phyloP scores from a whole-genome alignment of 2,113 vertebrate genomes.

The Varanus salvator region DNA sequence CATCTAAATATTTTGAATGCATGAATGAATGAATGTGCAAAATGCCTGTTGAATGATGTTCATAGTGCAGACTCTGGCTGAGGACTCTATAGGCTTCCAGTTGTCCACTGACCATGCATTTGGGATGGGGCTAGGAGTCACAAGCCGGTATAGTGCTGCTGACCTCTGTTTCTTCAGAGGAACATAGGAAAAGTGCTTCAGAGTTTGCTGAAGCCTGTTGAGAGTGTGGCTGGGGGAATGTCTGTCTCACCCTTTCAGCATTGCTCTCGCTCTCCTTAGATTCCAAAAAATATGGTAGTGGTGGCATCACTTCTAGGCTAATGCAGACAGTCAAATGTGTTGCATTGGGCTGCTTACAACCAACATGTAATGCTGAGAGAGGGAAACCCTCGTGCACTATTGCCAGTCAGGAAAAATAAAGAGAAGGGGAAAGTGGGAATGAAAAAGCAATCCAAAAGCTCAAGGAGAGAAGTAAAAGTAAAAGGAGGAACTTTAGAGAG shows the following conservation, averaged over 20 bases:
- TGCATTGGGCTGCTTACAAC: not conserved
- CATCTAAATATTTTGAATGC: no score
- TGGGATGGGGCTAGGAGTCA: not conserved
- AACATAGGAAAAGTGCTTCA: not conserved
- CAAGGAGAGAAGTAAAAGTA: not conserved
- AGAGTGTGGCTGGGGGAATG: not conserved
- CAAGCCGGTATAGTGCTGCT: not conserved
- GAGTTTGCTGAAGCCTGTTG: no score
- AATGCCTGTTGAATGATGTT: not conserved
- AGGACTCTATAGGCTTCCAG: not conserved
- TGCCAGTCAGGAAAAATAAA: not conserved
- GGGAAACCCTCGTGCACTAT: not conserved
- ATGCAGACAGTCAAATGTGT: not conserved
- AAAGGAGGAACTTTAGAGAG: not conserved
- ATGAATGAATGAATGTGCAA: no score
- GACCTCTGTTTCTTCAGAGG: not conserved
- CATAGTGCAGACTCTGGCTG: not conserved
- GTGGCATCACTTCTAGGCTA: not conserved
- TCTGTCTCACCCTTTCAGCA: not conserved
- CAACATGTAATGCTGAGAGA: not conserved
- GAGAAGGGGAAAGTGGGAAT: not conserved
- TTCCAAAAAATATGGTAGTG: not conserved
- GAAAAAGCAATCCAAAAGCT: no score
- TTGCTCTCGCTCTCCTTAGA: not conserved
- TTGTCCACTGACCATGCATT: not conserved